phyloP scores from a whole-genome alignment of 2,113 vertebrate genomes.

The Gobio gobio region DNA sequence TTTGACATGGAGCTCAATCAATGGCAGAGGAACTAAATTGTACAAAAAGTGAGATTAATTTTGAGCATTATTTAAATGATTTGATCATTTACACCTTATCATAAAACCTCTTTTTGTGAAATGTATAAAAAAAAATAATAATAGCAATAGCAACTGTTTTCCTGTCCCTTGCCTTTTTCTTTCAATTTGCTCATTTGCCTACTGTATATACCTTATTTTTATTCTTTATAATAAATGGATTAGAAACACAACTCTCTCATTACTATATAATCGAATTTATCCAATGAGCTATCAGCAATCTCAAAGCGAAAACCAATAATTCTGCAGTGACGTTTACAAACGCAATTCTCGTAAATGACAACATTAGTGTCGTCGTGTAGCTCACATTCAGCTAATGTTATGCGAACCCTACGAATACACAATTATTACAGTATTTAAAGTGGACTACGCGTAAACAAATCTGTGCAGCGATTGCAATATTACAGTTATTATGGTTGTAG shows the following conservation, averaged over 20 bases:
- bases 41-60: not conserved
- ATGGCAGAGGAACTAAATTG: slow-evolving; percentile 88
- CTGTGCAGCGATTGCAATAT: not conserved
- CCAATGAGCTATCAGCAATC: not conserved
- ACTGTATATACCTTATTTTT: not conserved
- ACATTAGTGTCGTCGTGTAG: not conserved
- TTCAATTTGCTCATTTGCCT: not conserved
- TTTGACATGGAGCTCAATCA: slow-evolving; percentile 97
- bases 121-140: no score
- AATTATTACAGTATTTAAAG: not conserved
- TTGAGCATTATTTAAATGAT: not conserved
- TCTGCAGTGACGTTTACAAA: not conserved
- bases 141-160: not conserved
- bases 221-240: not conserved
- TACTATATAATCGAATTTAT: not conserved
- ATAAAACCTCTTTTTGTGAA: not conserved
- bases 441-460: not conserved
- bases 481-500: not conserved
- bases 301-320: not conserved
- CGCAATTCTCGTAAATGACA: not conserved
- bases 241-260: not conserved
- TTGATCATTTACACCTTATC: not conserved
- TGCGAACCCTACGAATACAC: not conserved
- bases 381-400: not conserved
- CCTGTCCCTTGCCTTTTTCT: not conserved